phyloP scores from a whole-genome alignment of 2,888 invertebrate genomes.

The Dryadula phaetusa region DNA sequence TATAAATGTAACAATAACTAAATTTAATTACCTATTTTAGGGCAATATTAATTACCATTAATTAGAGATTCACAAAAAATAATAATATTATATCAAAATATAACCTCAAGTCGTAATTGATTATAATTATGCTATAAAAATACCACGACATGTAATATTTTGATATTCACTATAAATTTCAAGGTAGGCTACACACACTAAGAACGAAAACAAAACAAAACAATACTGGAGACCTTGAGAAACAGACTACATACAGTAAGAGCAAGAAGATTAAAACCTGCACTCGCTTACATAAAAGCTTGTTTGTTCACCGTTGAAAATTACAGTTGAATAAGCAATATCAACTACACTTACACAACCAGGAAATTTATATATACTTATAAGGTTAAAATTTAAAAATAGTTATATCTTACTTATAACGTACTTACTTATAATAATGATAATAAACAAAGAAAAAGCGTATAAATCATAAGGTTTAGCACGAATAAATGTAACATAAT shows the following conservation, averaged over 20 bases:
- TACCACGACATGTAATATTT: background rate
- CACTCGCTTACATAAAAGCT: constrained; percentile 28
- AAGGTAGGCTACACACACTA: background rate
- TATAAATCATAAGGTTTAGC: too few species aligned
- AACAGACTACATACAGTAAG: constrained; percentile 20
- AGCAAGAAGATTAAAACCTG: constrained; percentile 29
- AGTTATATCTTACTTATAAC: too few species aligned
- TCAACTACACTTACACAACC: background rate
- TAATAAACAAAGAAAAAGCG: too few species aligned
- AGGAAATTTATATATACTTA: background rate
- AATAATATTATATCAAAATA: too few species aligned
- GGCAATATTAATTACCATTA: too few species aligned
- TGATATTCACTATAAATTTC: constrained; percentile 16
- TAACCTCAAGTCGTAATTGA: too few species aligned
- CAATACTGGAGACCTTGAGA: constrained; percentile 22
- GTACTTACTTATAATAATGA: too few species aligned
- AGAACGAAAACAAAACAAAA: constrained; percentile 15
- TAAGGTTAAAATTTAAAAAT: background rate
- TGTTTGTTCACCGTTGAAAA: constrained; percentile 27
- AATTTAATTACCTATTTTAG: too few species aligned
- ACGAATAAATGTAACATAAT: too few species aligned
- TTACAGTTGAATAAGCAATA: constrained; percentile 16
- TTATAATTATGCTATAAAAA: background rate
- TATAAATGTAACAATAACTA: too few species aligned
- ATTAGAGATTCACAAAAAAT: too few species aligned